Evolutionary conservation across 30 jellyfish, hydroid and myxozoan species (phyloP), one percentile per base, ranked within the genome.

Genomic region (Chrysaora quinquecirrha): DNA sequence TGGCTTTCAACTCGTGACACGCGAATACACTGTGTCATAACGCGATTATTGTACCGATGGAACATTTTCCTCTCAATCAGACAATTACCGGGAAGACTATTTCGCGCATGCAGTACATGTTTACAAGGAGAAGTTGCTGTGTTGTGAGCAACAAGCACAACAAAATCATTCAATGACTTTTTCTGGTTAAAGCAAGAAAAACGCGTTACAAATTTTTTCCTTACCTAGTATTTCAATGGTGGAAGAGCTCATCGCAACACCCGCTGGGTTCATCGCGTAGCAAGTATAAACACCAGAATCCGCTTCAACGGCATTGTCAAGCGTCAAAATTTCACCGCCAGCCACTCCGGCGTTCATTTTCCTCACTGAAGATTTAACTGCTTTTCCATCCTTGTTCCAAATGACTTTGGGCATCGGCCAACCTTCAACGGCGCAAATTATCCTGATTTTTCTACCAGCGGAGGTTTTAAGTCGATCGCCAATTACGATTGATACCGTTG

Each of bases 261-360:
- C 98, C 68, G 98, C 96, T 28, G 89, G 87, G 60, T 85, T 90
- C 35, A 72, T 76, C 11, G 97, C 97, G 65, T 83, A 90, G 35
- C 97, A 90, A 11, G 97, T 74, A 48, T 90, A 90, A 22, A 56
- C 30, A 21, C 97, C 97, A 20, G 96, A 64, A 62, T 83, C 93
- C 49, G 83, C 82, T 29, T 65, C 96, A 11, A 56, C 81, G 0
- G 96, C 86, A 72, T 48, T 62, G 23, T 82, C 87, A 12, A 90
- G 47, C 10, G 70, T 58, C 61, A 90, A 31, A 23, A 92, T 75
- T 30, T 85, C 61, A 16, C 88, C 86, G 30, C 47, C 31, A 2
- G 85, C 81, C 0, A 71, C 65, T 1, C 82, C 86, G 34, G 34
- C 35, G 64, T 67, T 47, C 30, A 82, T 34, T 10, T 65, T 82